phyloP scores from a whole-genome alignment of 2,888 invertebrate species.

The Tetramorium bicarinatum region DNA sequence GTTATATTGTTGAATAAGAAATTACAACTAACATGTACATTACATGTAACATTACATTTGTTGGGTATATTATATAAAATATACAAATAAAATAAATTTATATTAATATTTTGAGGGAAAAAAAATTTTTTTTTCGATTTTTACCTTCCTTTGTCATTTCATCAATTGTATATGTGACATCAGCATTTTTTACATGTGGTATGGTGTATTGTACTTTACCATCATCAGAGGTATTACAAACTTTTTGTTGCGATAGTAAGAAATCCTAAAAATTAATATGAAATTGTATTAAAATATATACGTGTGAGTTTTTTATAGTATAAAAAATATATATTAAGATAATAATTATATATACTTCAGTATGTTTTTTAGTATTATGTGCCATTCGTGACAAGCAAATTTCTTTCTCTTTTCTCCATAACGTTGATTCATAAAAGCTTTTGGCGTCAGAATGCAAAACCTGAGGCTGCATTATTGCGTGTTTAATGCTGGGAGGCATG shows the following conservation, averaged over 20 bases:
- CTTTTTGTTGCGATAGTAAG: background rate
- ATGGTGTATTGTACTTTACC: conserved; percentile 20
- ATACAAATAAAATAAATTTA: conserved; percentile 6
- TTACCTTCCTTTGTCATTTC: conserved; percentile 56
- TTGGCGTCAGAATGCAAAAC: conserved; percentile 73
- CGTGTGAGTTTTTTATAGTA: background rate
- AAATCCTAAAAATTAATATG: conserved; percentile 48
- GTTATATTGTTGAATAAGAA: too few species aligned
- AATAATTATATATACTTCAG: conserved; percentile 30
- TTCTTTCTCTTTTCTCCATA: conserved; percentile 80
- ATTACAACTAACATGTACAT: too few species aligned
- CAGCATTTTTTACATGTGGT: conserved; percentile 24
- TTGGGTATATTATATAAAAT: background rate
- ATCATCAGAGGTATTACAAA: background rate
- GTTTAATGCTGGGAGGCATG: conserved; percentile 71
- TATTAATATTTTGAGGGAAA: conserved; percentile 1
- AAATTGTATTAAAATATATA: conserved; percentile 28
- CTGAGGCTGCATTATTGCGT: conserved; percentile 74
- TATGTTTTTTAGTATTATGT: conserved; percentile 46
- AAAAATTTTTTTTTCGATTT: conserved; percentile 3
- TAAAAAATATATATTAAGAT: background rate
- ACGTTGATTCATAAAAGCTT: conserved; percentile 79
- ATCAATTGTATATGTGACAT: conserved; percentile 40
- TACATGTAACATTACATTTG: too few species aligned
- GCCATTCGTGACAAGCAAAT: conserved; percentile 81